Evolutionary conservation across 2,113 vertebrate species (phyloP).

Genomic region (Microtus montanus): DNA sequence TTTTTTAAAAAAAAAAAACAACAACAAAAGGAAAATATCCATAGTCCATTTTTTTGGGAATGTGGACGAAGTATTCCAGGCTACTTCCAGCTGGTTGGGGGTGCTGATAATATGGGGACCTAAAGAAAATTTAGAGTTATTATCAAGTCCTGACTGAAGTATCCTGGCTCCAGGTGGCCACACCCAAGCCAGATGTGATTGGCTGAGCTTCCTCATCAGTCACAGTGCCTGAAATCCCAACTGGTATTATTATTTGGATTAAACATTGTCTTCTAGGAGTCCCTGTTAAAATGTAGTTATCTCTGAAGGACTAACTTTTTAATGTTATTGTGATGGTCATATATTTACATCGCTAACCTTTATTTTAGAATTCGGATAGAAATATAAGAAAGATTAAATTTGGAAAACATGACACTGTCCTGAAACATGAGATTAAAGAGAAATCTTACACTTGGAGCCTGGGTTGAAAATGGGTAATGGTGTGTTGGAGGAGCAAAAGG

Average conservation of each 20-base stretch:
- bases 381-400: conserved; percentile 20
- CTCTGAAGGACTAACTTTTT: not conserved
- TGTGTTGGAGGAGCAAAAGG: not conserved
- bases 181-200: no score
- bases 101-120: no score
- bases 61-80: no score
- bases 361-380: conserved; percentile 26
- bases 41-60: no score
- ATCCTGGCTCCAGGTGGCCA: no score
- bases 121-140: no score
- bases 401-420: not conserved
- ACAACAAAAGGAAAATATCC: no score
- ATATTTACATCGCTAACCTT: not conserved
- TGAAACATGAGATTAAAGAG: not conserved
- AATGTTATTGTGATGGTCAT: not conserved
- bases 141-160: no score
- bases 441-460: not conserved
- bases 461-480: not conserved
- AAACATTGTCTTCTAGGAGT: not conserved
- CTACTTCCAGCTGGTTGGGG: no score
- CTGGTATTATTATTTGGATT: not conserved
- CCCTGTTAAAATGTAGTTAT: not conserved
- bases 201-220: no score
- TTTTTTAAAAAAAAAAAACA: no score
- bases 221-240: not conserved